Evolutionary conservation across 2,797 vertebrate genomes (phyloP).

Genomic region (Spatula clypeata): DNA sequence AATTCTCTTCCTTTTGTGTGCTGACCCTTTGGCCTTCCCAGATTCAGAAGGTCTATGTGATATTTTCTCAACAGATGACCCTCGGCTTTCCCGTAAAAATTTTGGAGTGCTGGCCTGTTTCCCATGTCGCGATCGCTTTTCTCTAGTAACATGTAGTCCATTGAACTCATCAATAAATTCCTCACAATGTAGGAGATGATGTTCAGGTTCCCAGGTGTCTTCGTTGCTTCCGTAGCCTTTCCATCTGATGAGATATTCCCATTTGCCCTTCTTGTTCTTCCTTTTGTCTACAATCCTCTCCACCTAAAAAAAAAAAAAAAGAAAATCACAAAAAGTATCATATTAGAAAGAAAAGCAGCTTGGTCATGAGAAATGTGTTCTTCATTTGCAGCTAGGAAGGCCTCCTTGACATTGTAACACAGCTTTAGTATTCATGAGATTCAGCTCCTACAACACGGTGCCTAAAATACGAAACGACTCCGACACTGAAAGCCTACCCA

Average conservation of each 20-base stretch:
- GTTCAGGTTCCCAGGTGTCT: constrained; percentile 97
- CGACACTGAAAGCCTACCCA: not conserved
- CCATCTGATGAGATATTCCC: constrained; percentile 98
- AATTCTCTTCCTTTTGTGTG: constrained; percentile 92
- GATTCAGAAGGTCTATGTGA: constrained; percentile 84
- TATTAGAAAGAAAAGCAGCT: not conserved
- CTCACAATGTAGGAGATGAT: constrained; percentile 96
- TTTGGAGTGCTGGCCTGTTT: constrained; percentile 83
- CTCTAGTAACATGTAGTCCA: constrained; percentile 88
- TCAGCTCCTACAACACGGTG: not conserved
- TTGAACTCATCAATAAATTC: constrained; percentile 98
- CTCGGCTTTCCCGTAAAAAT: constrained; percentile 81
- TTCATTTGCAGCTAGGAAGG: not conserved
- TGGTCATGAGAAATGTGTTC: not conserved
- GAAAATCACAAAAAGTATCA: not conserved
- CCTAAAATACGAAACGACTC: not conserved
- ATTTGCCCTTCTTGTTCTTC: constrained; percentile 97
- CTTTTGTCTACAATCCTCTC: constrained; percentile 98
- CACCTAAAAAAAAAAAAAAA: constrained; percentile 86
- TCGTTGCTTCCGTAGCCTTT: constrained; percentile 97
- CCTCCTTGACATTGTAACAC: not conserved
- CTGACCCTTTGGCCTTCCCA: constrained; percentile 85
- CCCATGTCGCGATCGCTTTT: constrained; percentile 88
- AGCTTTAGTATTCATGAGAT: not conserved
- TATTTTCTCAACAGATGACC: constrained; percentile 79